These are phyloP conservation scores for Agriotes lineatus DNA, from an alignment of 2,888 invertebrate species.

Conservation along the genomic window DNA sequence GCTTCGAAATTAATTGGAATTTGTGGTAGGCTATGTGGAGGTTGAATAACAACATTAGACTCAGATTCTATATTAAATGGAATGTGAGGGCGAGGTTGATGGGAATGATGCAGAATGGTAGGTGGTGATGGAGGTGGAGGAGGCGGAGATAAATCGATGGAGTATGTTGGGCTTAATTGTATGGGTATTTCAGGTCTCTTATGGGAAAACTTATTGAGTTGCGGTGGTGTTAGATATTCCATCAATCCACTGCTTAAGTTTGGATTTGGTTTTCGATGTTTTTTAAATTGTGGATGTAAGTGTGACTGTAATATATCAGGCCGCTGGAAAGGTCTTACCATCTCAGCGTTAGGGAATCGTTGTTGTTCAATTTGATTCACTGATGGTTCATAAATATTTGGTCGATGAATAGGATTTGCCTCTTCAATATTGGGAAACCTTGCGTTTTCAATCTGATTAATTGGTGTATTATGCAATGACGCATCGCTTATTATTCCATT, in stretches of 20 bases:
- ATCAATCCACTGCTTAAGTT: conserved; percentile 2
- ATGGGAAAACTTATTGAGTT: not conserved
- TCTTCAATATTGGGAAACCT: too few relatives aligned
- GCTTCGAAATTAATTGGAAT: conserved; percentile 1
- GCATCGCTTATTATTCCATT: not conserved
- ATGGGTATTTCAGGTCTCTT: conserved; percentile 3
- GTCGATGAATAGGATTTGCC: too few relatives aligned
- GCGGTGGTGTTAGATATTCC: conserved; percentile 10
- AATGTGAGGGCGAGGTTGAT: not conserved
- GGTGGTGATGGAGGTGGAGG: conserved; percentile 40
- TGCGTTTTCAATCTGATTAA: too few relatives aligned
- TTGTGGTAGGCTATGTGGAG: not conserved
- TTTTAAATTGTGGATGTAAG: not conserved
- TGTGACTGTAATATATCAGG: not conserved
- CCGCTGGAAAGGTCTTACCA: too few relatives aligned
- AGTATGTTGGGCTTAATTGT: conserved; percentile 45
- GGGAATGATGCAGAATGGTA: too few relatives aligned
- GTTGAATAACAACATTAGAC: not conserved
- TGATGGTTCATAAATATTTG: too few relatives aligned
- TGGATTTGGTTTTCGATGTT: conserved; percentile 1
- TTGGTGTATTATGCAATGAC: not conserved
- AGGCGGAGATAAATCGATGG: conserved; percentile 56
- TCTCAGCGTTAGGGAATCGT: too few relatives aligned
- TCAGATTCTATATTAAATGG: not conserved
- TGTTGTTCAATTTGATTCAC: too few relatives aligned